phyloP scores from a whole-genome alignment of 2,797 vertebrate species.

The Leucoraja ocellata region DNA sequence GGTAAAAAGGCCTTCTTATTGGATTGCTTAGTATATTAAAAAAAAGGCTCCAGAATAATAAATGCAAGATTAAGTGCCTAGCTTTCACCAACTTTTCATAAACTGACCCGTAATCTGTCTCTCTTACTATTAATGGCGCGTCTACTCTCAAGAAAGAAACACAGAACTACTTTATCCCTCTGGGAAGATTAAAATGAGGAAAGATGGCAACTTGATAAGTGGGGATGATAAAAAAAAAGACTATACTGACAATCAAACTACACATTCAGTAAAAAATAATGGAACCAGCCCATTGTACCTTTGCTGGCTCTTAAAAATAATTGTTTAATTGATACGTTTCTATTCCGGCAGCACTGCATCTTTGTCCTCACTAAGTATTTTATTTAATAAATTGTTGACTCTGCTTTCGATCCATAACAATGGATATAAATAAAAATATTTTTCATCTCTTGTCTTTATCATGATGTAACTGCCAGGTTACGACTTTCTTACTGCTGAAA shows the following conservation, averaged over 20 bases:
- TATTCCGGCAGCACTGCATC: background rate
- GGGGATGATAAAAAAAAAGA: background rate
- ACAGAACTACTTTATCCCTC: background rate
- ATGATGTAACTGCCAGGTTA: background rate
- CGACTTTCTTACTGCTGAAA: background rate
- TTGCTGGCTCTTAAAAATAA: background rate
- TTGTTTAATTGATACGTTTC: background rate
- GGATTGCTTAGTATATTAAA: background rate
- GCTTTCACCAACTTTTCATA: slow-evolving; percentile 17
- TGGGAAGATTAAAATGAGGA: slow-evolving; percentile 20
- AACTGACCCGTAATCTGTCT: slow-evolving; percentile 13
- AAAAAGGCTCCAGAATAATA: background rate
- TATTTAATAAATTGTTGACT: background rate
- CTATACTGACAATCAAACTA: background rate
- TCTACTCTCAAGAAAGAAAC: background rate
- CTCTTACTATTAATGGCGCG: background rate
- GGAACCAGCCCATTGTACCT: background rate
- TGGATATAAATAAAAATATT: background rate
- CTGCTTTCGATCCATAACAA: background rate
- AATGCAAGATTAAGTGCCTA: background rate
- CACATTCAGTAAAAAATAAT: background rate
- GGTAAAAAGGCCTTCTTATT: background rate
- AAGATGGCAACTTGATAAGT: background rate
- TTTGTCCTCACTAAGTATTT: background rate
- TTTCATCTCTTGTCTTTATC: background rate